Percentiles rank a stretch among this genome's conserved stretches.
These are phyloP conservation scores for Globodera rostochiensis DNA, from an alignment of 1,140 invertebrate genomes.

Conservation along the genomic window DNA sequence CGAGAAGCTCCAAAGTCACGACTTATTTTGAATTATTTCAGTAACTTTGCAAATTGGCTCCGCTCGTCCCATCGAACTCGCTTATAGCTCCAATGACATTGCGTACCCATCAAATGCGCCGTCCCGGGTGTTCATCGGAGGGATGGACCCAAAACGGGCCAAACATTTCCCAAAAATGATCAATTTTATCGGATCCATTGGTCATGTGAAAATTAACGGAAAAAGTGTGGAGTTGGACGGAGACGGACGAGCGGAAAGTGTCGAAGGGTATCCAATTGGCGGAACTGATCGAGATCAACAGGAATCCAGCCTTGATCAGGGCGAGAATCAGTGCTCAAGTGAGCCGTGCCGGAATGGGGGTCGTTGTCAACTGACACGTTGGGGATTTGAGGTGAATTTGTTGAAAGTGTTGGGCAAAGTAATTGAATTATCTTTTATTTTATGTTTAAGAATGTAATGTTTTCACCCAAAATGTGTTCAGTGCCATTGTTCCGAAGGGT, in stretches of 20 bases:
- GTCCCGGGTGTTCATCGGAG: constrained; percentile 21
- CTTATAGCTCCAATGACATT: background rate
- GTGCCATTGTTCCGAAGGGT: constrained; percentile 13
- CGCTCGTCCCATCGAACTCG: background rate
- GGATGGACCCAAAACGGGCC: constrained; percentile 6
- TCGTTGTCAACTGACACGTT: constrained; percentile 10
- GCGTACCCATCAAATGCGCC: background rate
- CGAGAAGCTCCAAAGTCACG: too few species aligned
- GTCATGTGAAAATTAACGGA: constrained; percentile 38
- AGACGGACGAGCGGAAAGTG: background rate
- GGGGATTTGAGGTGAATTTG: constrained; percentile 2
- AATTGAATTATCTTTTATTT: background rate
- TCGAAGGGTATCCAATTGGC: background rate
- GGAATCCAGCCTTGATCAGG: constrained; percentile 6
- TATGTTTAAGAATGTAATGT: too few species aligned
- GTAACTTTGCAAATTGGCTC: constrained; percentile 11
- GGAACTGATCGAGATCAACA: background rate
- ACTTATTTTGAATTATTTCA: background rate
- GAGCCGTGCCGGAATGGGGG: constrained; percentile 35
- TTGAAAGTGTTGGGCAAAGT: background rate
- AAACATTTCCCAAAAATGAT: constrained; percentile 15
- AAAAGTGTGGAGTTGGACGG: background rate
- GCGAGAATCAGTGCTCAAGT: constrained; percentile 33
- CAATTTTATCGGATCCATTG: constrained; percentile 41
- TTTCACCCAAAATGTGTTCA: background rate